Conservation (phyloP, 1,140 invertebrate species). For the Zaprionus kolodkinae region DNA sequence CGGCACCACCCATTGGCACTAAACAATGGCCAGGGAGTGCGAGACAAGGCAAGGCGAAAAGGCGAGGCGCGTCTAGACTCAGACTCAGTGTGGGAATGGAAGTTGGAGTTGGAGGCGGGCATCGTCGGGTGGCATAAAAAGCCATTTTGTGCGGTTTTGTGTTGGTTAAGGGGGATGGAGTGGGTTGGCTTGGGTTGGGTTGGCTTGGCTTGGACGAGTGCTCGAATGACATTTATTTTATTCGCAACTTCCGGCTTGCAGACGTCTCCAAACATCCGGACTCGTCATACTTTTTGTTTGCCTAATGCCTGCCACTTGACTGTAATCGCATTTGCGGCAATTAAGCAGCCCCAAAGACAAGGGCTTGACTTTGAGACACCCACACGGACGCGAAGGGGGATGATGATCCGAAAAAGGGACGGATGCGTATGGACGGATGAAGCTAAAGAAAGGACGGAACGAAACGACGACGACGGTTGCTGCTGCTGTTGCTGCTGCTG, state of each 20-base stretch:
- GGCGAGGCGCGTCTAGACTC: background rate
- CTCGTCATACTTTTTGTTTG: slow-evolving; percentile 79
- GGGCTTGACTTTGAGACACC: slow-evolving; percentile 70
- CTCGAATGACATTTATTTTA: slow-evolving; percentile 79
- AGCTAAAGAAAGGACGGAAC: slow-evolving; percentile 34
- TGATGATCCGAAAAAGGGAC: background rate
- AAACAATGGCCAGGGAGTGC: slow-evolving; percentile 36
- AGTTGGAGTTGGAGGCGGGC: too few relatives aligned
- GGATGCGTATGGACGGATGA: slow-evolving; percentile 15
- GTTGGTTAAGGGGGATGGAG: background rate
- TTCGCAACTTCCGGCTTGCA: slow-evolving; percentile 78
- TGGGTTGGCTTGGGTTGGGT: too few relatives aligned
- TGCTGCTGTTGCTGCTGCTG: slow-evolving; percentile 19
- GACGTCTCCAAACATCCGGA: slow-evolving; percentile 77
- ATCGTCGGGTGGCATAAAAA: slow-evolving; percentile 61
- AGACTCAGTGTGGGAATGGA: slow-evolving; percentile 19
- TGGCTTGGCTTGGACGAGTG: background rate
- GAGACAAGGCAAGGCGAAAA: background rate
- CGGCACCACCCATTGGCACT: background rate
- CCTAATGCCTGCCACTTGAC: slow-evolving; percentile 79
- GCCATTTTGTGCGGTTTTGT: slow-evolving; percentile 76
- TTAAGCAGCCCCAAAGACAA: slow-evolving; percentile 68
- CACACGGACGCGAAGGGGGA: slow-evolving; percentile 4
- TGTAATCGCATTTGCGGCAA: slow-evolving; percentile 81
- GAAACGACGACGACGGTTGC: slow-evolving; percentile 7